Base-by-base conservation (phyloP, 1,140 invertebrate genomes). In the Lordiphosa clarofinis region DNA sequence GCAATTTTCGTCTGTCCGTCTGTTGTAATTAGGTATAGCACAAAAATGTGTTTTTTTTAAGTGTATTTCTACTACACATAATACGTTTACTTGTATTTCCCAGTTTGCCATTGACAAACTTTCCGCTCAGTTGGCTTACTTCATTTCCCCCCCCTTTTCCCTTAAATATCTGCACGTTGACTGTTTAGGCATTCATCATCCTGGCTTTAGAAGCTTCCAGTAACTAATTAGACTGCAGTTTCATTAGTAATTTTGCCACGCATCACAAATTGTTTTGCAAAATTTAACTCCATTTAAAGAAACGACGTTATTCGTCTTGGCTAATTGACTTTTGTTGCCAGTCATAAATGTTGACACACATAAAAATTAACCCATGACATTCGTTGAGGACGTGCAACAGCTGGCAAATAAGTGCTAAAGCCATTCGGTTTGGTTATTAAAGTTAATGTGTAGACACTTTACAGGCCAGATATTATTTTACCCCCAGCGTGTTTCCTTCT, bases 321-420 rank as follows among this genome's bases (percentile, higher is more conserved):
- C 72, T 74, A 76, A 74, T 76, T 76, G 67, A 74, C 57, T 74
- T 74, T 76, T 76, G 73, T 74, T 12, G 67, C 72, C 64, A 62
- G 73, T 55, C 61, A 76, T 76, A 76, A 75, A 74, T 67, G 73
- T 70, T 74, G 71, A 73, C 65, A 74, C 38, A 69, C 53, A 69
- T 69, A 69, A 75, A 66, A 54, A 37, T 55, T 47, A 33, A 54
- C 10, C 43, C 46, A 36, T 15, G 31, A 15, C 12, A n/a, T 19
- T 37, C 38, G 33, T 46, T 31, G 24, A 37, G 37, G 40, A 7
- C 43, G 21, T 13, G 54, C 52, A 71, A 76, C 72, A 74, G 73
- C 66, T 71, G 71, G 24, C 49, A 58, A 42, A 49, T 28, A 33
- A 31, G 33, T 33, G 38, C 46, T 39, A 28, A 28, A n/a, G 37